phyloP scores from a whole-genome alignment of 2,888 invertebrate species.

The Tillus elongatus region DNA sequence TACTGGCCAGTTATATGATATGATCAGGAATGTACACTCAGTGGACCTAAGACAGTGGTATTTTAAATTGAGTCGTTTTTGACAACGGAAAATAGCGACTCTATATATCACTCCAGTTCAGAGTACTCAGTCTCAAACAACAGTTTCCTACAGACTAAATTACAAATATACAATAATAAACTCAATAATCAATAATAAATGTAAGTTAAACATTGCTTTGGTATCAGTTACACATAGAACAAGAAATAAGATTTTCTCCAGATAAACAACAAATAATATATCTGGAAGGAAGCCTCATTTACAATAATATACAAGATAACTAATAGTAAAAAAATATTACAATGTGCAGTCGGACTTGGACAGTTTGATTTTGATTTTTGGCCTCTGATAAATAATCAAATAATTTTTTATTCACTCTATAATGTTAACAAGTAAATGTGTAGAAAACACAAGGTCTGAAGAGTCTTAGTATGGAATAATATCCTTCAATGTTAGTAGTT shows the following conservation, averaged over 20 bases:
- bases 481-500: no score
- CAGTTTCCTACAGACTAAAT: constrained; percentile 35
- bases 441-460: no score
- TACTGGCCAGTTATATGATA: no score
- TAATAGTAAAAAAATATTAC: constrained; percentile 7
- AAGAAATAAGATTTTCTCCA: constrained; percentile 23
- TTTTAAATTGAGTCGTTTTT: no score
- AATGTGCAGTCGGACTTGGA: no score
- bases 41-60: constrained; percentile 28
- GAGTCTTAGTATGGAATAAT: no score
- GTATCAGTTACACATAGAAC: constrained; percentile 45
- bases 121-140: constrained; percentile 42
- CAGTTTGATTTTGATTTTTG: no score
- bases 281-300: constrained; percentile 18
- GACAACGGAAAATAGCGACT: no score
- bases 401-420: no score
- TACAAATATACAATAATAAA: constrained; percentile 41
- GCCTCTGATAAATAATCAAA: no score
- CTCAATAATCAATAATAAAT: constrained; percentile 39
- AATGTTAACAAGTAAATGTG: no score
- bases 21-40: constrained; percentile 42
- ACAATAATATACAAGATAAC: constrained; percentile 22
- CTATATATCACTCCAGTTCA: not conserved
- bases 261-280: constrained; percentile 13
- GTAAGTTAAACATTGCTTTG: constrained; percentile 44